Evolutionary conservation across 2,888 invertebrate species (phyloP).

Genomic region (Nysson spinosus): DNA sequence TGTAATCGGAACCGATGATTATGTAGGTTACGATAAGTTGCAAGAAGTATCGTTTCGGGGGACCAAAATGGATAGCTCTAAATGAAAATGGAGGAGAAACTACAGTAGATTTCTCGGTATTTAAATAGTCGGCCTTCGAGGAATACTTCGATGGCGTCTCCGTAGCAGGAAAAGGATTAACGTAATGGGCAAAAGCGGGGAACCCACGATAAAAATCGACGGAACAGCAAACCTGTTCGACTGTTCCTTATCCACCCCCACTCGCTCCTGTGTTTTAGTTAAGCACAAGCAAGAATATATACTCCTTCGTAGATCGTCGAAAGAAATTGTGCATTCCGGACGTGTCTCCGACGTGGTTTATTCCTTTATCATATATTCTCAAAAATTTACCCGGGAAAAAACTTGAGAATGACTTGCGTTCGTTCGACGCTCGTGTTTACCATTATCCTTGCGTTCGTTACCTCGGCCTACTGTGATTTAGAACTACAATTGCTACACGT

Average conservation of each 20-base stretch:
- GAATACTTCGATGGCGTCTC: slow-evolving; percentile 20
- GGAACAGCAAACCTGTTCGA: slow-evolving; percentile 57
- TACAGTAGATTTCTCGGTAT: slow-evolving; percentile 31
- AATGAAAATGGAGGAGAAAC: slow-evolving; percentile 22
- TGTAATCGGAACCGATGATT: too few species aligned
- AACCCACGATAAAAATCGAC: slow-evolving; percentile 56
- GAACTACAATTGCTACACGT: slow-evolving; percentile 69
- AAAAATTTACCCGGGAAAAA: not conserved
- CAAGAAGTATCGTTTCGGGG: slow-evolving; percentile 7
- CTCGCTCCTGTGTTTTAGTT: slow-evolving; percentile 54
- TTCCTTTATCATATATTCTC: slow-evolving; percentile 19
- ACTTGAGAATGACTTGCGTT: slow-evolving; percentile 28
- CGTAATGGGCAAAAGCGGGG: slow-evolving; percentile 50
- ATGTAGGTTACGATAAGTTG: too few species aligned
- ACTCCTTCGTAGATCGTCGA: slow-evolving; percentile 59
- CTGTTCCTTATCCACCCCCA: slow-evolving; percentile 65
- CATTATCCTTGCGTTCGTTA: slow-evolving; percentile 1
- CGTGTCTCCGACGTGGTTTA: slow-evolving; percentile 42
- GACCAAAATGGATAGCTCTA: not conserved
- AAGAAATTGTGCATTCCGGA: slow-evolving; percentile 61
- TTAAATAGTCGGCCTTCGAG: slow-evolving; percentile 44
- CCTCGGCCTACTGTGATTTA: slow-evolving; percentile 37
- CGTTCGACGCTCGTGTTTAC: not conserved
- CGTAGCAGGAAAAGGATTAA: slow-evolving; percentile 43
- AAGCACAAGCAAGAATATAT: slow-evolving; percentile 57